A percentile compares a stretch with the other conserved stretches of the same genome.
These are phyloP conservation scores for Marronus borbonicus DNA, from an alignment of 2,888 invertebrate species.

Conservation along the genomic window DNA sequence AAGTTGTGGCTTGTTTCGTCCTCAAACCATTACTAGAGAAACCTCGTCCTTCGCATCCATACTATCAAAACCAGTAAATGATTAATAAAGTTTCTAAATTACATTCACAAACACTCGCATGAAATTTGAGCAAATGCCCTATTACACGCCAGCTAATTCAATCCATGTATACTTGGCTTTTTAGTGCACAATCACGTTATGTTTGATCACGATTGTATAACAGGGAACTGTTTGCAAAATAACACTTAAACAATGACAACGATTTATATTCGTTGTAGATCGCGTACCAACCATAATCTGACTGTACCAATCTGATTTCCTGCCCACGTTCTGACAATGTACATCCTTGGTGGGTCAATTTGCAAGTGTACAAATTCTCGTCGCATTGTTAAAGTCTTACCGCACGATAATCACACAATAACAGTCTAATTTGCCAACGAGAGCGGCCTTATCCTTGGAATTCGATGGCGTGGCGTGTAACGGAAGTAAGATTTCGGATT, in stretches of 20 bases:
- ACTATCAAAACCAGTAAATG: no score
- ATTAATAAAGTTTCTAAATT: no score
- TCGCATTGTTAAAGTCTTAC: conserved; percentile 16
- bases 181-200: neutral
- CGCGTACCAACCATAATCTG: conserved; percentile 14
- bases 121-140: no score
- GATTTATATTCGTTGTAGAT: conserved; percentile 22
- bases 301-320: conserved; percentile 12
- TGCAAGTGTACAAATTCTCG: conserved; percentile 1
- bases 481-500: conserved; percentile 11
- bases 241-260: conserved; percentile 10
- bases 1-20: no score
- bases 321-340: conserved; percentile 11
- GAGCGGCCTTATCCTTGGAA: neutral
- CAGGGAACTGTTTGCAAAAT: neutral
- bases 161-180: no score
- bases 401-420: conserved; percentile 18
- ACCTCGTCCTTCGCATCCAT: no score
- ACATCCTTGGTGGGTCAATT: conserved; percentile 2
- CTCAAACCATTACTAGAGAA: no score
- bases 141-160: no score
- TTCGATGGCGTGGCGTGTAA: neutral
- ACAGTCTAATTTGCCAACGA: conserved; percentile 2
- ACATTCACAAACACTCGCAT: no score
- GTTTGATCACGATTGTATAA: conserved; percentile 1